phyloP scores from a whole-genome alignment of 2,113 vertebrate species.

The Microcebus tavaratra region DNA sequence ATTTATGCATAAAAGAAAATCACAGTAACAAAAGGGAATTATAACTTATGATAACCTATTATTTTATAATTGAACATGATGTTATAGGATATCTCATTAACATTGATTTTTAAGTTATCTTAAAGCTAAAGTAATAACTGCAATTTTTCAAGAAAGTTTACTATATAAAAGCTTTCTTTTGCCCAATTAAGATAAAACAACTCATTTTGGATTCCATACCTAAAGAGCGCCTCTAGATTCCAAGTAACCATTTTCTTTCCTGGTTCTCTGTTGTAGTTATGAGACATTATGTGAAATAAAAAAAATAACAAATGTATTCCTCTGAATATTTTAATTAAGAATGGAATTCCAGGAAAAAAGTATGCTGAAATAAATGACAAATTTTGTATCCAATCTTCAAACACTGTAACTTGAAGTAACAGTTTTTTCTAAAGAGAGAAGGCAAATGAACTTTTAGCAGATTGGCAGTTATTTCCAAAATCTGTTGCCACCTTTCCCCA shows the following conservation, averaged over 20 bases:
- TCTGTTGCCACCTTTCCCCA: background rate
- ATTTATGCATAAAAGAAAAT: no score
- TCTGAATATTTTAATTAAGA: slow-evolving; percentile 8
- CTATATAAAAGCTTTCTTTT: background rate
- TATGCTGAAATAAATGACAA: background rate
- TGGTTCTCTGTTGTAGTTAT: background rate
- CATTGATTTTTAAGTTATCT: background rate
- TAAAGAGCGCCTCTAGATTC: background rate
- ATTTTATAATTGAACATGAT: background rate
- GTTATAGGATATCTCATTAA: background rate
- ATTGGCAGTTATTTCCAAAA: background rate
- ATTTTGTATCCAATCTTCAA: background rate
- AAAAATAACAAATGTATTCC: background rate
- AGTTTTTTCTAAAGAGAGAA: background rate
- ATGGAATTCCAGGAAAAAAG: background rate
- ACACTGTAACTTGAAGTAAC: background rate
- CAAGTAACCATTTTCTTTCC: background rate
- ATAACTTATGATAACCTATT: background rate
- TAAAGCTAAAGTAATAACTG: background rate
- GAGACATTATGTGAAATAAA: background rate
- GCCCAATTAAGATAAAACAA: background rate
- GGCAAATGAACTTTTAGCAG: background rate
- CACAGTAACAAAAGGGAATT: no score
- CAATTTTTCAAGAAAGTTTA: background rate
- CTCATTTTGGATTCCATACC: background rate